These are phyloP conservation scores for Cephalopterus ornatus DNA, from an alignment of 2,113 vertebrate genomes.

Conservation along the genomic window DNA sequence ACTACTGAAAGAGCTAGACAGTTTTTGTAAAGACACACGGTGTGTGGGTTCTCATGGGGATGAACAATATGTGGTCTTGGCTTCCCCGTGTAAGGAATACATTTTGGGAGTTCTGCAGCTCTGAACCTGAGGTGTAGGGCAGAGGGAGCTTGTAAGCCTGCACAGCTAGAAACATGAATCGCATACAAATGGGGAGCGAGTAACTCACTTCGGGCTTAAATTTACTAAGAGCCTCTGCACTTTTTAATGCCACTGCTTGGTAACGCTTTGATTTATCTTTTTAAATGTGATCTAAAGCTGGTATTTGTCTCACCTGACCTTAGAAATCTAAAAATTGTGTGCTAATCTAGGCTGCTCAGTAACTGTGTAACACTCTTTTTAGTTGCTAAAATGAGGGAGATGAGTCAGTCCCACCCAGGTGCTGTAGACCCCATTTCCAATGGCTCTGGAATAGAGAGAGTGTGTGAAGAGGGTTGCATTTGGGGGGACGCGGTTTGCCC, in stretches of 20 bases:
- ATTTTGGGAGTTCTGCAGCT: background rate
- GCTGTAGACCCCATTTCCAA: background rate
- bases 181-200: background rate
- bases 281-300: background rate
- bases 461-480: background rate
- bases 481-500: background rate
- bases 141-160: background rate
- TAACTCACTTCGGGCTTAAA: background rate
- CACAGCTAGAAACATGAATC: background rate
- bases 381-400: background rate
- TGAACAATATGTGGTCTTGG: background rate
- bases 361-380: background rate
- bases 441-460: too few species aligned
- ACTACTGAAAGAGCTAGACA: background rate
- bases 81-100: background rate
- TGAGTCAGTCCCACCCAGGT: background rate
- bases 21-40: background rate
- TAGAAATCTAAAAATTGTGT: background rate
- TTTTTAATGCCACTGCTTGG: background rate
- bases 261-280: background rate
- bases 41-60: background rate
- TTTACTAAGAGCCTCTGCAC: background rate
- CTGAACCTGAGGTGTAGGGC: background rate
- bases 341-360: background rate
- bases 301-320: background rate